Evolutionary conservation across 1,140 invertebrate genomes (phyloP).

Genomic region (Bombus turneri): DNA sequence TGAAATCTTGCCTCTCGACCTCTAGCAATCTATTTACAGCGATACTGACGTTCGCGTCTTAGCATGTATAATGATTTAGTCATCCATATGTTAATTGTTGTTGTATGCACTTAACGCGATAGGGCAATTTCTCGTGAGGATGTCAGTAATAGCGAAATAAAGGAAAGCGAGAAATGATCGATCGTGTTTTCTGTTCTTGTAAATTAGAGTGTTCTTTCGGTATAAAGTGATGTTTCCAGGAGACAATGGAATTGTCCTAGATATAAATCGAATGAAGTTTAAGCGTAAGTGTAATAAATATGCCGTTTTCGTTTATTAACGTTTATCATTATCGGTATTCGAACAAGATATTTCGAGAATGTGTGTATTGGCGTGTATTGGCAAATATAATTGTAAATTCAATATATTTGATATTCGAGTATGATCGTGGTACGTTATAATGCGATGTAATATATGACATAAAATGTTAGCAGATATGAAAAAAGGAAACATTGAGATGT

Average conservation of each 20-base stretch:
- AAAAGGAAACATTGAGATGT: background rate
- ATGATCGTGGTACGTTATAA: background rate
- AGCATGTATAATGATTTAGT: conserved; percentile 64
- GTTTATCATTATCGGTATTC: conserved; percentile 3
- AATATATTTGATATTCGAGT: conserved; percentile 30
- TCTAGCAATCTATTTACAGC: conserved; percentile 36
- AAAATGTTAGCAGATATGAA: background rate
- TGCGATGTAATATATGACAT: background rate
- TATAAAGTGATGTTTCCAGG: background rate
- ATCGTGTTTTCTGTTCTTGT: conserved; percentile 30
- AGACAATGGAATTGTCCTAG: conserved; percentile 16
- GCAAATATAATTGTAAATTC: background rate
- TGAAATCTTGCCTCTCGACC: conserved; percentile 38
- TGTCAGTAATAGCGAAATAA: background rate
- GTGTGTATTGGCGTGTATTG: background rate
- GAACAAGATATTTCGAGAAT: background rate
- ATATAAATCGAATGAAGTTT: conserved; percentile 18
- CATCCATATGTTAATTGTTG: conserved; percentile 58
- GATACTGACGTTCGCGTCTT: conserved; percentile 38
- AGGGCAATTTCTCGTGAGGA: conserved; percentile 23
- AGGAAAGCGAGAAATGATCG: conserved; percentile 7
- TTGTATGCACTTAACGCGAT: conserved; percentile 45
- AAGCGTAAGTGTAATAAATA: background rate
- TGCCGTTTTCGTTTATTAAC: conserved; percentile 23
- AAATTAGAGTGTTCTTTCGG: conserved; percentile 25